Evolutionary conservation across 2,888 invertebrate genomes (phyloP).

Genomic region (Prosopocoilus inquinatus): DNA sequence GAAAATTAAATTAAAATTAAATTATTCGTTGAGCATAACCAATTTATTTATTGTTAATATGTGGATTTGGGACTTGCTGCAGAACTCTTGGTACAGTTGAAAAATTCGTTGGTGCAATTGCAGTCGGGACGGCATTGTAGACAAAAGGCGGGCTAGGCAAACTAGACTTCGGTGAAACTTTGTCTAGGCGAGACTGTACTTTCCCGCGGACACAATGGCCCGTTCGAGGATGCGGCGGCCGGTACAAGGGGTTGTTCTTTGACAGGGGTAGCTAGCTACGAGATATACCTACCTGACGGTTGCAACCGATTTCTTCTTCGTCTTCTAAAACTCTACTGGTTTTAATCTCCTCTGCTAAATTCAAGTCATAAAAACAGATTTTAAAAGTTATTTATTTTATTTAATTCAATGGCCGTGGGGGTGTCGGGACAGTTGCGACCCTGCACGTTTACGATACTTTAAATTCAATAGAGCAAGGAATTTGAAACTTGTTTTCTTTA

Average conservation of each 20-base stretch:
- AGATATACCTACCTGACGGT: slow-evolving; percentile 16
- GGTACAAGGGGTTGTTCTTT: slow-evolving; percentile 27
- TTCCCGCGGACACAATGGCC: slow-evolving; percentile 32
- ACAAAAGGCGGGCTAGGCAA: slow-evolving; percentile 18
- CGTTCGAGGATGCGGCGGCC: slow-evolving; percentile 27
- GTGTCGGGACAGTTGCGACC: too few relatives aligned
- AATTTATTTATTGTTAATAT: too few relatives aligned
- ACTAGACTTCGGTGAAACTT: slow-evolving; percentile 16
- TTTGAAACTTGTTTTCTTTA: too few relatives aligned
- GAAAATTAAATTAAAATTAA: too few relatives aligned
- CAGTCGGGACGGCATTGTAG: slow-evolving; percentile 7
- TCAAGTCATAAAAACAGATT: too few relatives aligned
- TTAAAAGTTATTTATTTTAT: too few relatives aligned
- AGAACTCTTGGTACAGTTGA: slow-evolving; percentile 4
- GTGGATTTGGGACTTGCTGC: neutral
- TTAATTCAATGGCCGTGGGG: too few relatives aligned
- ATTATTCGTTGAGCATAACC: too few relatives aligned
- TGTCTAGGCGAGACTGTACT: slow-evolving; percentile 16
- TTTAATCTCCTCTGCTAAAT: too few relatives aligned
- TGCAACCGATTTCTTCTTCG: too few relatives aligned
- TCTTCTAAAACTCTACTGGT: neutral
- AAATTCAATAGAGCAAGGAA: too few relatives aligned
- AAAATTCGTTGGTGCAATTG: slow-evolving; percentile 18
- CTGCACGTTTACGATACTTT: too few relatives aligned
- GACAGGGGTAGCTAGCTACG: slow-evolving; percentile 24